These are phyloP conservation scores for Pundamilia nyererei DNA, from an alignment of 2,113 vertebrate species.

Conservation along the genomic window DNA sequence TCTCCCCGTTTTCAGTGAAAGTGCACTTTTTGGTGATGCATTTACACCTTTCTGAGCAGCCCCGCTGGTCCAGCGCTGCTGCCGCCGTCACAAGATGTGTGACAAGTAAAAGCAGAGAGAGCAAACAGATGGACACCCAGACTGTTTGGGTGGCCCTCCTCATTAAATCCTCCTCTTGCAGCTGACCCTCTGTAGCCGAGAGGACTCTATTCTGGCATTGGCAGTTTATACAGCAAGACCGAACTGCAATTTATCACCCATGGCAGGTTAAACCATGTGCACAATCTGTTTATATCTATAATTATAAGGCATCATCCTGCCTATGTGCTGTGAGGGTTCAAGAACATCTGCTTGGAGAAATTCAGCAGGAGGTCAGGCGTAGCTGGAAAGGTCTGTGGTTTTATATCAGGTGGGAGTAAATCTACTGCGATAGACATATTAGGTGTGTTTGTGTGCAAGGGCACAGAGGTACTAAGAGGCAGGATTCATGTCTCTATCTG, in stretches of 20 bases:
- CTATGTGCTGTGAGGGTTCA: slow-evolving; percentile 7
- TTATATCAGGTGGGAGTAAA: not conserved
- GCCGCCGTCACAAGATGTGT: not conserved
- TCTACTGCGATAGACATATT: slow-evolving; percentile 17
- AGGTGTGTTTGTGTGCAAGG: slow-evolving; percentile 5
- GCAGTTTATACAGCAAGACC: slow-evolving; percentile 31
- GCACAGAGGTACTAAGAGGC: not conserved
- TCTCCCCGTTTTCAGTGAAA: not conserved
- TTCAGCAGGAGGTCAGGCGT: not conserved
- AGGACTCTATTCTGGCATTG: slow-evolving; percentile 35
- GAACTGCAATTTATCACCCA: slow-evolving; percentile 59
- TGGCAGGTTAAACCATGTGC: slow-evolving; percentile 61
- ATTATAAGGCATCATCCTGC: slow-evolving; percentile 55
- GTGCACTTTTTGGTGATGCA: not conserved
- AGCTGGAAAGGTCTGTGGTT: slow-evolving; percentile 2
- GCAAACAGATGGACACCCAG: slow-evolving; percentile 56
- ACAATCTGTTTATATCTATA: slow-evolving; percentile 67
- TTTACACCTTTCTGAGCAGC: not conserved
- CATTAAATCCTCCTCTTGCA: slow-evolving; percentile 53
- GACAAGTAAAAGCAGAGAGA: not conserved
- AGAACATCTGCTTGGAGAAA: slow-evolving; percentile 48
- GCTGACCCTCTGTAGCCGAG: slow-evolving; percentile 42
- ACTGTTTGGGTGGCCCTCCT: slow-evolving; percentile 28
- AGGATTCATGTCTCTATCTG: not conserved
- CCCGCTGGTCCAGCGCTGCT: not conserved